phyloP scores from a whole-genome alignment of 2,888 invertebrate genomes.

The Prosapia bicincta region DNA sequence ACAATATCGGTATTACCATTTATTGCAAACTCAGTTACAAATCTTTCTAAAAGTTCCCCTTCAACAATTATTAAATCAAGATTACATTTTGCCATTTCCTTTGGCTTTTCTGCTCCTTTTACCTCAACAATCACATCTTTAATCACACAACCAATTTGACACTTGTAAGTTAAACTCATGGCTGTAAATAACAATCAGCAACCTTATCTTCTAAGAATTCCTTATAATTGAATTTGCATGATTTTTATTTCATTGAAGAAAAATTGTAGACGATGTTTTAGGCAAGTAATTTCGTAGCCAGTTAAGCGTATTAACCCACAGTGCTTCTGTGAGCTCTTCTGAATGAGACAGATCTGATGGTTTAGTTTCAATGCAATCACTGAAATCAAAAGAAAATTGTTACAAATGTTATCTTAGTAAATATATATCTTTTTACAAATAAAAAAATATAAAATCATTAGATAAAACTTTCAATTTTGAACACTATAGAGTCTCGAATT shows the following conservation, averaged over 20 bases:
- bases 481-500: no score
- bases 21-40: slow-evolving; percentile 9
- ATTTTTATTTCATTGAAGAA: not conserved
- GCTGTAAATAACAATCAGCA: not conserved
- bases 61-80: slow-evolving; percentile 12
- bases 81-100: slow-evolving; percentile 14
- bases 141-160: not conserved
- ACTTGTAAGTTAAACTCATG: not conserved
- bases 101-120: slow-evolving; percentile 4
- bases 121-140: not conserved
- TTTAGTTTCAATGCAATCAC: slow-evolving; percentile 53
- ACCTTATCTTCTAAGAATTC: not conserved
- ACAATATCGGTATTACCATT: slow-evolving; percentile 8
- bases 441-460: no score
- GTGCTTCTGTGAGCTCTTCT: slow-evolving; percentile 7
- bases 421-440: no score
- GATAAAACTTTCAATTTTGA: no score
- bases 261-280: not conserved
- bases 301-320: slow-evolving; percentile 10
- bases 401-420: no score
- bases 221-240: not conserved
- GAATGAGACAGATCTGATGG: slow-evolving; percentile 43
- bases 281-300: not conserved
- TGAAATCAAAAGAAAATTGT: slow-evolving; percentile 41
- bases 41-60: not conserved